These are phyloP conservation scores for Bolborhynchus lineola DNA, from an alignment of 2,113 vertebrate genomes.

Conservation along the genomic window DNA sequence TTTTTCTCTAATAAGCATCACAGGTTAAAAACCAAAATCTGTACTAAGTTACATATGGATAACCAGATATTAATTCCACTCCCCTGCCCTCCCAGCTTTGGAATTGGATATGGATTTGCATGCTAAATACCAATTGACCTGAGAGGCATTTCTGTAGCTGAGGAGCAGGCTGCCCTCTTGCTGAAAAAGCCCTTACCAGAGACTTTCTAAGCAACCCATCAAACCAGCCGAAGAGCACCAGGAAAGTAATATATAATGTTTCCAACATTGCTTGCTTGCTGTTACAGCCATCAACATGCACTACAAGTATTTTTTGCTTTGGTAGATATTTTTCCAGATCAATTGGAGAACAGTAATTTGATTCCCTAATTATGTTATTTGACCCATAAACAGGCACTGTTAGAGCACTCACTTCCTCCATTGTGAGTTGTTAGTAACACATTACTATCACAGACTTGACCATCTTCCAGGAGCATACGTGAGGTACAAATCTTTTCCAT, in stretches of 20 bases:
- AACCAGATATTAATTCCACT: background rate
- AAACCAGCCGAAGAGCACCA: background rate
- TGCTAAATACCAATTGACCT: background rate
- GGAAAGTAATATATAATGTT: background rate
- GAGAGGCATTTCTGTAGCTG: background rate
- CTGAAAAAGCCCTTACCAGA: background rate
- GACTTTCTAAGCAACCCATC: background rate
- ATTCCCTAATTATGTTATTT: background rate
- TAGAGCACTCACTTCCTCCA: conserved; percentile 97
- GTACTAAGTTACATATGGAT: background rate
- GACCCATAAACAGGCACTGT: conserved; percentile 51
- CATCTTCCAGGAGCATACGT: conserved; percentile 87
- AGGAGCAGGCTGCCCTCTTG: background rate
- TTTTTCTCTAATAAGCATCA: background rate
- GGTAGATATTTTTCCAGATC: background rate
- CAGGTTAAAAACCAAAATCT: background rate
- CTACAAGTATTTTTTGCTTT: background rate
- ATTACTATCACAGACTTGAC: conserved; percentile 90
- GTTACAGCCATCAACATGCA: conserved; percentile 31
- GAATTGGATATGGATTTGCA: background rate
- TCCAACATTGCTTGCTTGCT: background rate
- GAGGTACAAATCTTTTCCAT: conserved; percentile 92
- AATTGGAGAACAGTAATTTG: background rate
- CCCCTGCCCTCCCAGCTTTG: background rate
- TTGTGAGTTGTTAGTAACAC: conserved; percentile 95